A percentile compares a stretch with the other conserved stretches of the same genome.
These are phyloP conservation scores for Myotis myotis DNA, from an alignment of 2,797 vertebrate genomes.

Conservation along the genomic window DNA sequence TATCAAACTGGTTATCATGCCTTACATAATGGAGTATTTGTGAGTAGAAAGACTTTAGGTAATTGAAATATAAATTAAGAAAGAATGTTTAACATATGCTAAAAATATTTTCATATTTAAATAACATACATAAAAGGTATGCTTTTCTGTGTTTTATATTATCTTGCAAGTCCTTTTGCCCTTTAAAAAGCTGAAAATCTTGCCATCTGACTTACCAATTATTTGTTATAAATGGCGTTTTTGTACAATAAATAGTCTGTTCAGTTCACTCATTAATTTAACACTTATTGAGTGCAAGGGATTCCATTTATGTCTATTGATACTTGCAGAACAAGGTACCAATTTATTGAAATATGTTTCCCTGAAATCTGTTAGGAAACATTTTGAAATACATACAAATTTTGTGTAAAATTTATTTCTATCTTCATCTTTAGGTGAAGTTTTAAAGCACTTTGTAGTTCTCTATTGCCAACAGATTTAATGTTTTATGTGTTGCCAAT, in stretches of 20 bases:
- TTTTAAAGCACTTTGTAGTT: conserved; percentile 96
- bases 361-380: conserved; percentile 81
- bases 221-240: conserved; percentile 80
- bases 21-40: conserved; percentile 86
- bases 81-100: conserved; percentile 91
- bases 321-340: conserved; percentile 87
- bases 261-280: conserved; percentile 53
- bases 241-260: conserved; percentile 67
- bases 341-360: conserved; percentile 82
- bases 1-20: conserved; percentile 86
- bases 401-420: conserved; percentile 84
- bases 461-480: conserved; percentile 93
- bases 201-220: conserved; percentile 82
- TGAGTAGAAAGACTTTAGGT: conserved; percentile 87
- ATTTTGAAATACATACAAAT: conserved; percentile 84
- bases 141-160: conserved; percentile 89
- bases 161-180: conserved; percentile 83
- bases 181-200: conserved; percentile 84
- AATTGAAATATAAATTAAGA: conserved; percentile 88
- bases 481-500: conserved; percentile 90
- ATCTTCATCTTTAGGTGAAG: conserved; percentile 86
- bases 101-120: conserved; percentile 92
- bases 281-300: conserved; percentile 66
- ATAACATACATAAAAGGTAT: conserved; percentile 89
- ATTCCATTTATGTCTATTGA: conserved; percentile 78